phyloP scores from a whole-genome alignment of 2,113 vertebrate genomes.

The Gallinago paraguaiae region DNA sequence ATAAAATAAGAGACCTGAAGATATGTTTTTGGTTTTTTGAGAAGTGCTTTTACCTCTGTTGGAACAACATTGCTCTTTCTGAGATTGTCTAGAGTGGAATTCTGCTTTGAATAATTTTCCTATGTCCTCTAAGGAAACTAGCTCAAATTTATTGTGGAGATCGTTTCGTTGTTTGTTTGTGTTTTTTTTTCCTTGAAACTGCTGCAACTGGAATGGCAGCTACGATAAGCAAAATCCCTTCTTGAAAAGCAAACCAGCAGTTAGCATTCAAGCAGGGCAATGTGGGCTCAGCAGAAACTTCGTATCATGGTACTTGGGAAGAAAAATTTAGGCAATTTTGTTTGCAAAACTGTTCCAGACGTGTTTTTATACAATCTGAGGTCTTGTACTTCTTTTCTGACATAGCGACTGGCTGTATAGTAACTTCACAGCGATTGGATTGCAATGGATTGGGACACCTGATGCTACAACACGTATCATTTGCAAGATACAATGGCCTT shows the following conservation, averaged over 20 bases:
- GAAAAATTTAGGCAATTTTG: background rate
- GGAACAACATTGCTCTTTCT: background rate
- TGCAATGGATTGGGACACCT: background rate
- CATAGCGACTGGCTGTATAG: background rate
- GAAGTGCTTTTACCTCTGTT: background rate
- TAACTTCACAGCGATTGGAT: background rate
- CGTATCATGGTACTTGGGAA: accelerated
- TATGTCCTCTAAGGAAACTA: background rate
- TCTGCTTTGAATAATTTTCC: background rate
- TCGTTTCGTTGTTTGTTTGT: too few relatives aligned
- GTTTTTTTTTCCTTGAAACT: background rate
- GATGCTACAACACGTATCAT: accelerated
- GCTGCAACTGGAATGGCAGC: background rate
- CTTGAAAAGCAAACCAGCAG: background rate
- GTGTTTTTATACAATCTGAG: background rate
- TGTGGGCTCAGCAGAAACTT: background rate
- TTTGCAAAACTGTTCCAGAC: background rate
- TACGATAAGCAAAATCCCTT: background rate
- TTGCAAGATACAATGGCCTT: background rate
- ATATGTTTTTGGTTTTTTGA: background rate
- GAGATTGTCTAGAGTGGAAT: background rate
- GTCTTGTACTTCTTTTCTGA: background rate
- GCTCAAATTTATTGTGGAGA: background rate
- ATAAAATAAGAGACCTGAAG: background rate
- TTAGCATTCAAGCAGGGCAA: background rate